phyloP scores from a whole-genome alignment of 1,140 invertebrate species.

The Musca domestica region DNA sequence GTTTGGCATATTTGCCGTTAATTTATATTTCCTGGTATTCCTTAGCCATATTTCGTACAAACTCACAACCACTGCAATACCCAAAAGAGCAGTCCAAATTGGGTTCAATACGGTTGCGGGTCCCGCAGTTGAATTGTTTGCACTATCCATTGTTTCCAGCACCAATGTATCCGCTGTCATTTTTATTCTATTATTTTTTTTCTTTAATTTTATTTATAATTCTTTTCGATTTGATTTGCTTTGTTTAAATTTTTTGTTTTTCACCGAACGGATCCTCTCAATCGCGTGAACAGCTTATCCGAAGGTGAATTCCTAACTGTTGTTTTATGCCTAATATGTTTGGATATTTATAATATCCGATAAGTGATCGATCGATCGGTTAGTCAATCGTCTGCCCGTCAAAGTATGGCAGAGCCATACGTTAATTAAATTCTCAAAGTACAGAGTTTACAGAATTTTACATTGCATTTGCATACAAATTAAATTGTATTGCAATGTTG shows the following conservation, averaged over 20 bases:
- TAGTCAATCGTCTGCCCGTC: too few species aligned
- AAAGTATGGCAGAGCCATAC: too few species aligned
- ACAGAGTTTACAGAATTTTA: too few species aligned
- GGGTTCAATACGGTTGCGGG: slow-evolving; percentile 33
- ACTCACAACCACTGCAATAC: slow-evolving; percentile 34
- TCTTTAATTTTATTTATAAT: slow-evolving; percentile 20
- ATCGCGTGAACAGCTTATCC: too few species aligned
- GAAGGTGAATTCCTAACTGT: too few species aligned
- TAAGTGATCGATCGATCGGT: too few species aligned
- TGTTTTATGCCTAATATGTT: too few species aligned
- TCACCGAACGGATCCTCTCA: too few species aligned
- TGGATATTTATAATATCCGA: too few species aligned
- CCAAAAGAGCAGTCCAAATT: slow-evolving; percentile 39
- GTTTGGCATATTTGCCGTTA: slow-evolving; percentile 58
- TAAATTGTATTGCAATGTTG: too few species aligned
- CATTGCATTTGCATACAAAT: too few species aligned
- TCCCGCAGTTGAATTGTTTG: not conserved
- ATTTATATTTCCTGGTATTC: slow-evolving; percentile 40
- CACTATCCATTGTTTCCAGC: slow-evolving; percentile 27
- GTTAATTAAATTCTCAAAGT: too few species aligned
- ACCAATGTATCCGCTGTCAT: slow-evolving; percentile 47
- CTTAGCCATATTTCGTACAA: slow-evolving; percentile 47
- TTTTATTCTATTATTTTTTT: slow-evolving; percentile 22
- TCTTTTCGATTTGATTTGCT: not conserved
- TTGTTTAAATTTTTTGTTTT: not conserved